Percentiles rank a stretch among this genome's conserved stretches.
phyloP scores from a whole-genome alignment of 1,140 invertebrate genomes.

The Cepaea nemoralis region DNA sequence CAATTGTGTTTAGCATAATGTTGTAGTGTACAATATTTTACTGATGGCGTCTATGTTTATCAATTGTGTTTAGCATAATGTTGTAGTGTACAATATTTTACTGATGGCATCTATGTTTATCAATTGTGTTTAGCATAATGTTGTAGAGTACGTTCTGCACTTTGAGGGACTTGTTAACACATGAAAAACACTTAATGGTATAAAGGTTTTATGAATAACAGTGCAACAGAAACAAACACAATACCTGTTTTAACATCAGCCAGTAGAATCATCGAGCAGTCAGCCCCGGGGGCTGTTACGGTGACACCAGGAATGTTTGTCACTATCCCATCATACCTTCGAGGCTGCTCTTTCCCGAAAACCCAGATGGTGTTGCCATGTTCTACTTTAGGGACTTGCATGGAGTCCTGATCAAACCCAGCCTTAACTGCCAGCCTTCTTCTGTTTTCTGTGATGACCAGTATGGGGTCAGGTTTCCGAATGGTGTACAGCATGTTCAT shows the following conservation, averaged over 20 bases:
- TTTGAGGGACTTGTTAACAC: too few species aligned
- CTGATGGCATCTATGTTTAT: too few species aligned
- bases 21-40: too few species aligned
- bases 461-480: conserved; percentile 47
- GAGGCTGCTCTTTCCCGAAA: conserved; percentile 38
- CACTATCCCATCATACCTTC: conserved; percentile 49
- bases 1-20: too few species aligned
- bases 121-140: too few species aligned
- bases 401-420: conserved; percentile 43
- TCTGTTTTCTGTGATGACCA: conserved; percentile 52
- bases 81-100: too few species aligned
- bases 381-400: conserved; percentile 45
- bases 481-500: conserved; percentile 48
- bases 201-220: too few species aligned
- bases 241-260: conserved; percentile 50
- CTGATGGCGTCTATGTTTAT: too few species aligned
- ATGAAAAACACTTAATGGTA: too few species aligned
- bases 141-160: too few species aligned
- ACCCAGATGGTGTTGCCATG: conserved; percentile 51
- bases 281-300: conserved; percentile 53
- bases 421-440: conserved; percentile 45
- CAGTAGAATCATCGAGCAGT: conserved; percentile 54
- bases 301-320: conserved; percentile 43
- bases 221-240: not conserved
- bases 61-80: too few species aligned